These are phyloP conservation scores for Lasiurus cinereus DNA, from an alignment of 2,113 vertebrate genomes.

Conservation along the genomic window DNA sequence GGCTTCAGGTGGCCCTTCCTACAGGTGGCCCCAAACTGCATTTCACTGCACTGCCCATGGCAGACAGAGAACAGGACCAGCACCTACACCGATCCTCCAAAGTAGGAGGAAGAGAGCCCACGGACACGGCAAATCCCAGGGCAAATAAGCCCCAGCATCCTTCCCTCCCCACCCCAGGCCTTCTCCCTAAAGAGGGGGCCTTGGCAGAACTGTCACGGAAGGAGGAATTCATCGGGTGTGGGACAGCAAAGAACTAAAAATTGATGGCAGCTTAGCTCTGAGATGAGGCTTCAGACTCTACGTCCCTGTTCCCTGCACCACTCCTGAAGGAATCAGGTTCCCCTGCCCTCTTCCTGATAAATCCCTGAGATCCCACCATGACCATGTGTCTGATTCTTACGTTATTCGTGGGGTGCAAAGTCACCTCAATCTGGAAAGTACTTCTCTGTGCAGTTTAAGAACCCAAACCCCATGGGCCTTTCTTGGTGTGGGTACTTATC, in stretches of 20 bases:
- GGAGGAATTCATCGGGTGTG: not conserved
- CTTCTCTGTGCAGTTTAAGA: not conserved
- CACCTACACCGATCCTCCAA: not conserved
- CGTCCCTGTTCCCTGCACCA: fast-evolving
- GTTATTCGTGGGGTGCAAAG: not conserved
- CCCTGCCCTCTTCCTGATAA: not conserved
- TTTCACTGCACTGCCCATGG: not conserved
- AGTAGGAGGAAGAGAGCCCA: not conserved
- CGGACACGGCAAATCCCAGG: not conserved
- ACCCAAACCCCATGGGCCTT: not conserved
- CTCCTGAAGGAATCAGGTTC: not conserved
- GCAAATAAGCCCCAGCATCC: not conserved
- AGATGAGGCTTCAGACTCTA: not conserved
- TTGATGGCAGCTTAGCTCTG: not conserved
- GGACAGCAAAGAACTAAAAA: not conserved
- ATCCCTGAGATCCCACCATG: not conserved
- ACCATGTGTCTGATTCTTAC: not conserved
- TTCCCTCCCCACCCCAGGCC: not conserved
- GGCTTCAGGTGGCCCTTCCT: slow-evolving; percentile 77
- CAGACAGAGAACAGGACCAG: slow-evolving; percentile 54
- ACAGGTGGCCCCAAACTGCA: slow-evolving; percentile 74
- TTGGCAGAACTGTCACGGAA: not conserved
- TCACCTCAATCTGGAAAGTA: not conserved
- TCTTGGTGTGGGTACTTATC: not conserved
- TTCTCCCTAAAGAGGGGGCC: slow-evolving; percentile 1